Evolutionary conservation across 2,888 invertebrate species (phyloP), one percentile per base, ranked within the genome.

Genomic region (Lycia hirtaria): DNA sequence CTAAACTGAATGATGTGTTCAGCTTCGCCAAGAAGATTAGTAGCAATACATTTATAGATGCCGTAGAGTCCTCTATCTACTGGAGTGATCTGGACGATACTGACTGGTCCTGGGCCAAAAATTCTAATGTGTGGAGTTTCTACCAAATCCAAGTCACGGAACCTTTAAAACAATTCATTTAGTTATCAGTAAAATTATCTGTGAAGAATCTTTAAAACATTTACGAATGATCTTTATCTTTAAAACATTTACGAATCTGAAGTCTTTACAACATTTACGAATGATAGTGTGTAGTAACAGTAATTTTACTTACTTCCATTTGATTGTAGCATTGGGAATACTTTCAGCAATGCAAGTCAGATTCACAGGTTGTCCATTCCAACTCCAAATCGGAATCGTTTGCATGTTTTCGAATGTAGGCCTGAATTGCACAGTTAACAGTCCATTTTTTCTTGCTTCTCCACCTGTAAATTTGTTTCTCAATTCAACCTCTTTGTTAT

Each of bases 251-350:
- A n/a, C n/a, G n/a, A n/a, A n/a, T n/a, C n/a, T n/a, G n/a, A n/a
- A n/a, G n/a, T n/a, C n/a, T n/a, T n/a, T n/a, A n/a, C n/a, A n/a
- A n/a, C n/a, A n/a, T n/a, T n/a, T n/a, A n/a, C n/a, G n/a, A n/a
- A n/a, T n/a, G n/a, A n/a, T n/a, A n/a, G n/a, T n/a, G n/a, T n/a
- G n/a, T n/a, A n/a, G n/a, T n/a, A n/a, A n/a, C n/a, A n/a, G n/a
- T n/a, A n/a, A n/a, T n/a, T n/a, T n/a, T n/a, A n/a, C 90, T 83
- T 91, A 94, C 82, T 93, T 94, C 98, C 98, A 98, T 76, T 95
- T 94, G 69, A 98, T 97, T 5, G 98, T 98, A 0, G 98, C 98
- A 80, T 98, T 98, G 2, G 98, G 98, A 72, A 98, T 93, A 77
- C 95, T 94, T 83, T 97, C 96, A n/a, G 97, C 97, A 40, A 96